Conservation (phyloP, 2,113 vertebrate genomes). For the Dissostichus mawsoni region DNA sequence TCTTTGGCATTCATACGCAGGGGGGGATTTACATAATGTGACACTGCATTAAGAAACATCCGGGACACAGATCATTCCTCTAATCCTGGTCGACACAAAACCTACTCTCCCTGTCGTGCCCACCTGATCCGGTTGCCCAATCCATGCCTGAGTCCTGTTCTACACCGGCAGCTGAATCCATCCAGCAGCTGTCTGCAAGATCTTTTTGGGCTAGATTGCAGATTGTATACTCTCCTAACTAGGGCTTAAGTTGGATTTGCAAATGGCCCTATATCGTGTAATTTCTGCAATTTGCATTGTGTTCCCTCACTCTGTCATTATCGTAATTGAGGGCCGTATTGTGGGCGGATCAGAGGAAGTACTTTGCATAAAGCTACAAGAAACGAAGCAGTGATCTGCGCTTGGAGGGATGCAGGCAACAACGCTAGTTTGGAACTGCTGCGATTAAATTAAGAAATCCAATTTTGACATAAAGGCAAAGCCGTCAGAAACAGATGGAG, state of each 20-base stretch:
- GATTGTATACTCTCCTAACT: constrained; percentile 18
- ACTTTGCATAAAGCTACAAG: constrained; percentile 27
- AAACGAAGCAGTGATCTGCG: constrained; percentile 40
- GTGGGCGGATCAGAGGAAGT: constrained; percentile 43
- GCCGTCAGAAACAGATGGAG: constrained; percentile 75
- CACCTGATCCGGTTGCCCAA: constrained; percentile 72
- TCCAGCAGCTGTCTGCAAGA: constrained; percentile 16
- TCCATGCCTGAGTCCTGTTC: constrained; percentile 22
- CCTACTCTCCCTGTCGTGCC: constrained; percentile 72
- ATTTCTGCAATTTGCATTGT: constrained; percentile 54
- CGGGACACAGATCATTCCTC: constrained; percentile 81
- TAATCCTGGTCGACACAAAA: constrained; percentile 83
- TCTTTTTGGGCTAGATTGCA: constrained; percentile 9
- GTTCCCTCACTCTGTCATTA: constrained; percentile 44
- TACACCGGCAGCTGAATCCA: constrained; percentile 10
- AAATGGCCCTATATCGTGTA: constrained; percentile 28
- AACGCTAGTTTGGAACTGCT: constrained; percentile 41
- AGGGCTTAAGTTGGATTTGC: constrained; percentile 65
- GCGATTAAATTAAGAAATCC: constrained; percentile 76
- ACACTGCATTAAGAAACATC: constrained; percentile 83
- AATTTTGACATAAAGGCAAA: constrained; percentile 74
- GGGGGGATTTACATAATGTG: constrained; percentile 86
- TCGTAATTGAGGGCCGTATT: constrained; percentile 56
- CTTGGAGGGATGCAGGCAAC: constrained; percentile 28
- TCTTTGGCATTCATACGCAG: constrained; percentile 79